Conservation (phyloP, 23 tunicate species). For the Halocynthia aurantium region DNA sequence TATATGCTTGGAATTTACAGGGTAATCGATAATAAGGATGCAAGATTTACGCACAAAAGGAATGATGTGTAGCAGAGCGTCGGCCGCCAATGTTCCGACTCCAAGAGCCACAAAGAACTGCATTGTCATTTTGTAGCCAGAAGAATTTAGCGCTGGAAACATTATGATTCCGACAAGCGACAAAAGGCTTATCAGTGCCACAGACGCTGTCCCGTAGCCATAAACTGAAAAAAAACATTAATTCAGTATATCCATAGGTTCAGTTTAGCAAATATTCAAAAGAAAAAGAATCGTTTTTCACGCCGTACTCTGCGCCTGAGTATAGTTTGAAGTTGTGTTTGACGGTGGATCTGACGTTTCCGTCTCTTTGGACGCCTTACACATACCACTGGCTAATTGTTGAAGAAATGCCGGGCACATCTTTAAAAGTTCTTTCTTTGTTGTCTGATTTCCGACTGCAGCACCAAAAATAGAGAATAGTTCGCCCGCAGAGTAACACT, state of each 20-base stretch:
- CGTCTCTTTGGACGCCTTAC: background rate
- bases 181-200: constrained; percentile 48
- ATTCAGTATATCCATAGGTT: background rate
- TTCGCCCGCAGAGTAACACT: constrained; percentile 5
- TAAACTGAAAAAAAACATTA: constrained; percentile 43
- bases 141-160: constrained; percentile 30
- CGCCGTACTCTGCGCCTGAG: constrained; percentile 1
- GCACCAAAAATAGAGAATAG: background rate
- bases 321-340: background rate
- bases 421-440: background rate
- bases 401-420: constrained; percentile 10
- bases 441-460: background rate
- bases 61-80: constrained; percentile 77
- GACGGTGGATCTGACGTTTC: background rate
- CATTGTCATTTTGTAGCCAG: constrained; percentile 35
- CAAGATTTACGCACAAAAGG: constrained; percentile 42
- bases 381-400: background rate
- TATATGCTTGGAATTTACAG: too few relatives aligned
- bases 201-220: constrained; percentile 80
- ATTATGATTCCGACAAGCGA: constrained; percentile 48
- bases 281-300: background rate
- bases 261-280: background rate
- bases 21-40: background rate
- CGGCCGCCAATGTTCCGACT: constrained; percentile 73
- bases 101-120: constrained; percentile 91